Evolutionary conservation across 2,888 invertebrate genomes (phyloP), one percentile per base, ranked within the genome.

Genomic region (Epinotia nisella): DNA sequence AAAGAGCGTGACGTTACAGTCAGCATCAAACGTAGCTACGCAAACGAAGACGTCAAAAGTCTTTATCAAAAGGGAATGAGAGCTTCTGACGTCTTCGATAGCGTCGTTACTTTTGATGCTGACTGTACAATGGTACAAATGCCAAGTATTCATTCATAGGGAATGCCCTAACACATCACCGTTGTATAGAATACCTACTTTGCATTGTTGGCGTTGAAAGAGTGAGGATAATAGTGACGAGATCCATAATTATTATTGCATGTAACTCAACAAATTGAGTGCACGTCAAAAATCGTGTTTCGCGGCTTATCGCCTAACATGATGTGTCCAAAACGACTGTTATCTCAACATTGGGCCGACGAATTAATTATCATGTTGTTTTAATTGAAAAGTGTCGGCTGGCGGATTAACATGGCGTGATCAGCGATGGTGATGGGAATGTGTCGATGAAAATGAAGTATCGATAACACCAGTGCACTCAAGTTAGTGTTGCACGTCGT

Each of bases 311-410:
- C 60, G 51, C 21, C 53, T 60, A 69, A 69, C 53, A 51, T 60
- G 69, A 69, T 60, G 60, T 59, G 60, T 60, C 68, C 35, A 49
- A 68, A 65, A 51, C 58, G 59, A 21, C 56, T 66, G 66, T 66
- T 55, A 66, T 56, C 55, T 66, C 39, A 11, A 41, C 41, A 41
- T 10, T 55, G 39, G 29, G 53, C 41, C 59, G 5, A 56, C 55
- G 66, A 67, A 72, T 72, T 68, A 72, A 72, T 72, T 72, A 73
- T 68, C 73, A 17, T 73, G 73, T 64, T 73, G 64, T 64, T 68
- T 73, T 73, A 73, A 73, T 73, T 73, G 72, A 72, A 73, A 73
- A 73, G 62, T 73, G 73, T 73, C 69, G 51, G 62, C 49, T 58
- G 21, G 58, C 45, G 73, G 68, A 73, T 73, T 73, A 73, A 73